Conservation (phyloP, 1,140 invertebrate species). For the Macrotrachela quadricornifera region DNA sequence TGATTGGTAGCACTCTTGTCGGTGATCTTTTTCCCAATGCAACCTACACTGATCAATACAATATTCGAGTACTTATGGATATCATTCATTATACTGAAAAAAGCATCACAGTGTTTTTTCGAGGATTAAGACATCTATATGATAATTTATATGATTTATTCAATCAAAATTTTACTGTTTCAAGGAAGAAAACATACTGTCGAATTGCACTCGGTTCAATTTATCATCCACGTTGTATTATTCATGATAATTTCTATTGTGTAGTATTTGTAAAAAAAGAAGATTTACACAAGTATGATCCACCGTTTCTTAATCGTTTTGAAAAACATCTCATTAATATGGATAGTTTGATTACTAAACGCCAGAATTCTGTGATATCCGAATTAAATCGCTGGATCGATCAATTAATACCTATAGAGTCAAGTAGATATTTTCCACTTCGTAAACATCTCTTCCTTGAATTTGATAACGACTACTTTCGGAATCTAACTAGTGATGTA, state of each 20-base stretch:
- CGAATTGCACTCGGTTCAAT: constrained; percentile 21
- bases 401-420: no score
- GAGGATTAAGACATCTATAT: constrained; percentile 22
- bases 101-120: constrained; percentile 19
- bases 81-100: constrained; percentile 9
- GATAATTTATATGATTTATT: constrained; percentile 26
- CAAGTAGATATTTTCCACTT: no score
- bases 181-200: constrained; percentile 17
- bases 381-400: no score
- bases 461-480: no score
- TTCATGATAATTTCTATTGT: constrained; percentile 17
- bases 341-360: no score
- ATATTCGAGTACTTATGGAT: neutral
- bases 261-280: constrained; percentile 15
- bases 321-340: constrained; percentile 20
- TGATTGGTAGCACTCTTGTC: no score
- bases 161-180: constrained; percentile 19
- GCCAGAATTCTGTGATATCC: no score
- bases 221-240: constrained; percentile 20
- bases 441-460: no score
- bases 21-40: no score
- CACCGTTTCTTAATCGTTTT: constrained; percentile 22
- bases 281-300: constrained; percentile 13
- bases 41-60: no score
- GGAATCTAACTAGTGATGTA: no score